These are phyloP conservation scores for Solea solea DNA, from an alignment of 2,113 vertebrate genomes.

Conservation along the genomic window DNA sequence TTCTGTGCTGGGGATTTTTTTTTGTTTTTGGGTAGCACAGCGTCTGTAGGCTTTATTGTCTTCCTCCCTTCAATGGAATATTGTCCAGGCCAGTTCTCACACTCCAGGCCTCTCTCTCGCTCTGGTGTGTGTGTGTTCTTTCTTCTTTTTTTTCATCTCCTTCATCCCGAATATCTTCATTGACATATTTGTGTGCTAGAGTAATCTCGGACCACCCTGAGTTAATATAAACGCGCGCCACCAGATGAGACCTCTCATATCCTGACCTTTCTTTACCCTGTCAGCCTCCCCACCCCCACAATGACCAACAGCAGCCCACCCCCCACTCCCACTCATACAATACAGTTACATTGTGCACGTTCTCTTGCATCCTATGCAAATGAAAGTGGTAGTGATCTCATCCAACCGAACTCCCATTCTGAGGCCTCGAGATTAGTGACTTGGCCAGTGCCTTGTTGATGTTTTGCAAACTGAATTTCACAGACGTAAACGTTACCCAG, in stretches of 20 bases:
- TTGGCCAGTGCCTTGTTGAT: no score
- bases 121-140: slow-evolving; percentile 23
- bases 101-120: slow-evolving; percentile 28
- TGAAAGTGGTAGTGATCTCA: no score
- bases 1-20: slow-evolving; percentile 20
- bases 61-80: slow-evolving; percentile 70
- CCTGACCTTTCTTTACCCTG: slow-evolving; percentile 42
- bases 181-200: slow-evolving; percentile 75
- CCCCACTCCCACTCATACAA: slow-evolving; percentile 16
- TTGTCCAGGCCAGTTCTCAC: slow-evolving; percentile 71
- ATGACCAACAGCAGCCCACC: slow-evolving; percentile 18
- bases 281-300: neutral
- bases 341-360: slow-evolving; percentile 31
- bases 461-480: no score
- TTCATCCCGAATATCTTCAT: slow-evolving; percentile 61
- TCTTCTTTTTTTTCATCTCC: slow-evolving; percentile 24
- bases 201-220: slow-evolving; percentile 78
- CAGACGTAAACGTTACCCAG: no score
- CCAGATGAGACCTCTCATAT: slow-evolving; percentile 51
- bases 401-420: no score
- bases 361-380: slow-evolving; percentile 21
- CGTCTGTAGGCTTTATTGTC: slow-evolving; percentile 68
- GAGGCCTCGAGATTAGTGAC: no score
- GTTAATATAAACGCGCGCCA: slow-evolving; percentile 71
- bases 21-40: slow-evolving; percentile 35